A percentile compares a stretch with the other conserved stretches of the same genome.
Evolutionary conservation across 2,888 invertebrate genomes (phyloP).

Genomic region (Drosophila multiciliata): DNA sequence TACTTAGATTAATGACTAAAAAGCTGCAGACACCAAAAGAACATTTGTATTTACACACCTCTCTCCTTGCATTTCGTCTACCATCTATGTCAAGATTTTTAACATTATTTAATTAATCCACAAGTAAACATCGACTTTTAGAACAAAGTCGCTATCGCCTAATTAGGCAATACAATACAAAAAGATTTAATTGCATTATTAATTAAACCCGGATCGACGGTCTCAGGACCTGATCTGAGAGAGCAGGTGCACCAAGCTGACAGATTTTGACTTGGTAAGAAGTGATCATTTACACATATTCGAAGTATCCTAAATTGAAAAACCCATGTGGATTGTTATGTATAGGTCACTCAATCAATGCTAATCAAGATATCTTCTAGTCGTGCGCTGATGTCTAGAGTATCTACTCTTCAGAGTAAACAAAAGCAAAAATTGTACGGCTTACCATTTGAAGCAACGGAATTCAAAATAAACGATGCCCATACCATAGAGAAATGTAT

Average conservation of each 20-base stretch:
- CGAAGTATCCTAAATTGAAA: neutral
- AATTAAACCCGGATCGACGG: no score
- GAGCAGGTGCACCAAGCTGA: no score
- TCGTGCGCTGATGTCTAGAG: neutral
- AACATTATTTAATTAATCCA: neutral
- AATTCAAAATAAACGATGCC: constrained; percentile 98
- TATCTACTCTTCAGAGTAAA: neutral
- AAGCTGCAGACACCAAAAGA: neutral
- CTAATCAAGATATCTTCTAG: neutral
- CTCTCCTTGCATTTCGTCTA: neutral
- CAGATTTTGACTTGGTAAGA: neutral
- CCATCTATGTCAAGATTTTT: neutral
- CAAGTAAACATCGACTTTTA: neutral
- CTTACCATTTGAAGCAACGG: constrained; percentile 98
- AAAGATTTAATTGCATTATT: no score
- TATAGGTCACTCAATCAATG: neutral
- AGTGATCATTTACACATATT: neutral
- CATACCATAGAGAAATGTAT: constrained; percentile 96
- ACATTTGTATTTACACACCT: neutral
- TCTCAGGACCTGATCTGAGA: no score
- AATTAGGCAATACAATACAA: no score
- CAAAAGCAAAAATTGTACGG: constrained; percentile 65
- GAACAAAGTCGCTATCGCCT: neutral
- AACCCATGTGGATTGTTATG: neutral
- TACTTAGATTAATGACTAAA: neutral